Evolutionary conservation across 1,140 invertebrate genomes (phyloP), one percentile per base, ranked within the genome.

Genomic region (Chlorops oryzae): DNA sequence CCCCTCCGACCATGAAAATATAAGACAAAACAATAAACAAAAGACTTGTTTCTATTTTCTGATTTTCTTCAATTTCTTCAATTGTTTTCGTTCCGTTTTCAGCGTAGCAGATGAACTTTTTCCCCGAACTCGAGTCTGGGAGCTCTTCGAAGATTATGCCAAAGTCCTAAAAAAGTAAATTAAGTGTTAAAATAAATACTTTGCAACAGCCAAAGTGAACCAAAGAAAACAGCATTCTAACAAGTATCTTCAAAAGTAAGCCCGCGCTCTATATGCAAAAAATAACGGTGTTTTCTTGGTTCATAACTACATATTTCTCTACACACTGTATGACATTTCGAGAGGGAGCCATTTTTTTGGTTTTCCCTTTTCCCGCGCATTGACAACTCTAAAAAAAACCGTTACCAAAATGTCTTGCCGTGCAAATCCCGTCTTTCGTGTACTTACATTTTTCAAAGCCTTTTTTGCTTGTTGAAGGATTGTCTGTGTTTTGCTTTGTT

Each of bases 21-120:
- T 65, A 69, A 7, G 59, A 57, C 2, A 69, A 52, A 21, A 62
- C 47, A 13, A 69, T 57, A 44, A 47, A 59, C 6, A 69, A 41
- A 37, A 69, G 9, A 12, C 59, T 58, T 27, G 47, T 15, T 20
- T 52, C 38, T 13, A 22, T 21, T 7, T 32, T 17, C 25, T 52
- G 51, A 15, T 52, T 45, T 20, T 42, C 32, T 27, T 52, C 46
- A 38, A 42, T 47, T 10, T 47, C 18, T 10, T 28, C 24, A 5
- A 35, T 24, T 2, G 44, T 42, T 23, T 28, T 42, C 17, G 39
- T 32, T 1, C 27, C 22, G 12, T 42, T 22, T 23, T 52, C 32
- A 12, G 27, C 40, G 17, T 47, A 43, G 23, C 51, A 52, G 15
- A 52, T 52, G 24, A 35, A 52, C 1, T 17, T 13, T 34, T 47